These are phyloP conservation scores for Drosophila vallismaia DNA, from an alignment of 2,888 invertebrate genomes.

Conservation along the genomic window DNA sequence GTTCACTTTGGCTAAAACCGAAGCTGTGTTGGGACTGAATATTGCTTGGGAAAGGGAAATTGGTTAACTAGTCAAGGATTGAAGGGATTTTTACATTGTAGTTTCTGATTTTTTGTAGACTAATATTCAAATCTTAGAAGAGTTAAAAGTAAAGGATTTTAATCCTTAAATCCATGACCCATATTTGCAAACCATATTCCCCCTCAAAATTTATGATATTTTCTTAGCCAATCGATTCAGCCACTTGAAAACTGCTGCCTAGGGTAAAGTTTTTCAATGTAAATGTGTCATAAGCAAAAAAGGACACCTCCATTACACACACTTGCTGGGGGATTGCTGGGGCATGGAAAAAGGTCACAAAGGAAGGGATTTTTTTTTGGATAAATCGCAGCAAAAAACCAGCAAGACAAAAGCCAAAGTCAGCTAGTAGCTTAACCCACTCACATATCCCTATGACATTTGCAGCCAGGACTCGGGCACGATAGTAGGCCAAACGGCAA, in stretches of 20 bases:
- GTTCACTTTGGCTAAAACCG: constrained; percentile 67
- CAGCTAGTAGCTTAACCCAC: constrained; percentile 59
- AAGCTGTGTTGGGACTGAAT: constrained; percentile 49
- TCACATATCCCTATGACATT: constrained; percentile 59
- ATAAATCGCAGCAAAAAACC: constrained; percentile 27
- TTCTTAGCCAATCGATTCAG: constrained; percentile 15
- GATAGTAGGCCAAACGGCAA: constrained; percentile 54
- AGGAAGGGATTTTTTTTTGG: not conserved
- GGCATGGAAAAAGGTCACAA: not conserved
- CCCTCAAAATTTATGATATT: constrained; percentile 20
- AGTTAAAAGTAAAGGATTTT: not conserved
- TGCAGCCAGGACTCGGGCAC: constrained; percentile 42
- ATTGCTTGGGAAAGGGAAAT: constrained; percentile 2
- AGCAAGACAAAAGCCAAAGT: constrained; percentile 36
- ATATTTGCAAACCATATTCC: constrained; percentile 10
- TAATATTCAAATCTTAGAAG: not conserved
- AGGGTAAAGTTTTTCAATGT: constrained; percentile 35
- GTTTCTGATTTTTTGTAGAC: not conserved
- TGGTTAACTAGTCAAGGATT: constrained; percentile 8
- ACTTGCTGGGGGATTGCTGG: constrained; percentile 13
- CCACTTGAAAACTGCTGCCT: constrained; percentile 40
- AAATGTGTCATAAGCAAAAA: constrained; percentile 27
- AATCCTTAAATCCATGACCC: not conserved
- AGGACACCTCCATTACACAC: constrained; percentile 19
- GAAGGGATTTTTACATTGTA: not conserved